phyloP scores from a whole-genome alignment of 1,140 invertebrate species.

The Druon quercuslanigerum region DNA sequence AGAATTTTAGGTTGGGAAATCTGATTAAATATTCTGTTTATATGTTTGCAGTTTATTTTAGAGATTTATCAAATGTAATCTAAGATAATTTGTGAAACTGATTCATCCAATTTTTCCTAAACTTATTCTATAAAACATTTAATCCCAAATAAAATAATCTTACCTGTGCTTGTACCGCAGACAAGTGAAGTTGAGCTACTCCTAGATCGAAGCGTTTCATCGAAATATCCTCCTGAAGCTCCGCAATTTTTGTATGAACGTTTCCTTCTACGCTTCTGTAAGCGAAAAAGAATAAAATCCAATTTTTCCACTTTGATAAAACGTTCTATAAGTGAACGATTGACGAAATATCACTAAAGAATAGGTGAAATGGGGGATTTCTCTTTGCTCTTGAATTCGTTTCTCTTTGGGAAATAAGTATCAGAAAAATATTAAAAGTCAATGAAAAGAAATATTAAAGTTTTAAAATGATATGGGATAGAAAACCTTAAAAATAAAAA shows the following conservation, averaged over 20 bases:
- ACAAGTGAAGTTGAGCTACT: slow-evolving; percentile 92
- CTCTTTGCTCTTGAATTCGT: neutral
- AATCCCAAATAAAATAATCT: slow-evolving; percentile 51
- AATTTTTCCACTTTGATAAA: slow-evolving; percentile 23
- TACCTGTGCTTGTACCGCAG: slow-evolving; percentile 93
- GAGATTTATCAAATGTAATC: too few species aligned
- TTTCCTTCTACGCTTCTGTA: slow-evolving; percentile 86
- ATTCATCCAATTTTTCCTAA: neutral
- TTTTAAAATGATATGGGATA: too few species aligned
- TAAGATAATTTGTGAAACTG: too few species aligned
- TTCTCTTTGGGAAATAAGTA: neutral
- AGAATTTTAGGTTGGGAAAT: too few species aligned
- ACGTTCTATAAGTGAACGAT: neutral
- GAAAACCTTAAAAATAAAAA: too few species aligned
- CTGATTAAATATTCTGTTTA: too few species aligned
- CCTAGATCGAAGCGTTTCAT: slow-evolving; percentile 94
- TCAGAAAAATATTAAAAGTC: neutral
- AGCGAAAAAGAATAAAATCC: slow-evolving; percentile 52
- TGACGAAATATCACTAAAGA: slow-evolving; percentile 22
- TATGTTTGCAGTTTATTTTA: too few species aligned
- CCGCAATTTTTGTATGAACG: slow-evolving; percentile 94
- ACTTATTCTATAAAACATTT: neutral
- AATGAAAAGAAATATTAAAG: slow-evolving; percentile 2
- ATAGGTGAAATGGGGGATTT: neutral
- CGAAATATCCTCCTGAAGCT: slow-evolving; percentile 95